Percentiles rank a stretch among this genome's conserved stretches.
phyloP scores from a whole-genome alignment of 2,113 vertebrate species.

The Lethenteron camtschaticum region DNA sequence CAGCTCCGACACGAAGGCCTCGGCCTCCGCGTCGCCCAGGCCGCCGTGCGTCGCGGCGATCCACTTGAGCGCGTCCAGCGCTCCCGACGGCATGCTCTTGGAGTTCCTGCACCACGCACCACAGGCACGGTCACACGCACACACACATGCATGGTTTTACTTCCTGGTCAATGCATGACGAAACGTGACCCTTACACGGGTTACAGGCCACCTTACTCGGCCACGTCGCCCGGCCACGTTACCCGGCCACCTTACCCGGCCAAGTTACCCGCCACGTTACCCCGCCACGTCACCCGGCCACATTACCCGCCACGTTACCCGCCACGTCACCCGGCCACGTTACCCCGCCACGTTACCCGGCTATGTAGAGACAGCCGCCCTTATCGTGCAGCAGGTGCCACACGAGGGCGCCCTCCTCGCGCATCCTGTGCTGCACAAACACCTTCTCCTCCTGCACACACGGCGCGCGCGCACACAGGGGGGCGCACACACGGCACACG shows the following conservation, averaged over 20 bases:
- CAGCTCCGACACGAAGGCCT: constrained; percentile 34
- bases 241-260: too few relatives aligned
- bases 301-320: too few relatives aligned
- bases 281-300: neutral
- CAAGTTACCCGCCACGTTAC: neutral
- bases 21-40: constrained; percentile 24
- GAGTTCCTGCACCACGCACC: constrained; percentile 32
- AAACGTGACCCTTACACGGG: neutral
- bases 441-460: constrained; percentile 50
- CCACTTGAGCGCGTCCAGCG: constrained; percentile 32
- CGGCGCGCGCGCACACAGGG: neutral
- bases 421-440: constrained; percentile 65
- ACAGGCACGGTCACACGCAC: neutral
- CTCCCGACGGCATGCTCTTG: constrained; percentile 49
- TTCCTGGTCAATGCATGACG: neutral
- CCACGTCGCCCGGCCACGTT: neutral
- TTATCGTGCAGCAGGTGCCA: constrained; percentile 43
- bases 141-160: neutral
- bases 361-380: constrained; percentile 43
- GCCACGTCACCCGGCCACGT: too few relatives aligned
- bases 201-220: neutral
- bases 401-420: constrained; percentile 28
- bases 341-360: constrained; percentile 56
- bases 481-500: neutral
- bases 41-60: constrained; percentile 37